Evolutionary conservation across 2,888 invertebrate species (phyloP), one percentile per base, ranked within the genome.

Genomic region (Branchipolynoe longqiensis): DNA sequence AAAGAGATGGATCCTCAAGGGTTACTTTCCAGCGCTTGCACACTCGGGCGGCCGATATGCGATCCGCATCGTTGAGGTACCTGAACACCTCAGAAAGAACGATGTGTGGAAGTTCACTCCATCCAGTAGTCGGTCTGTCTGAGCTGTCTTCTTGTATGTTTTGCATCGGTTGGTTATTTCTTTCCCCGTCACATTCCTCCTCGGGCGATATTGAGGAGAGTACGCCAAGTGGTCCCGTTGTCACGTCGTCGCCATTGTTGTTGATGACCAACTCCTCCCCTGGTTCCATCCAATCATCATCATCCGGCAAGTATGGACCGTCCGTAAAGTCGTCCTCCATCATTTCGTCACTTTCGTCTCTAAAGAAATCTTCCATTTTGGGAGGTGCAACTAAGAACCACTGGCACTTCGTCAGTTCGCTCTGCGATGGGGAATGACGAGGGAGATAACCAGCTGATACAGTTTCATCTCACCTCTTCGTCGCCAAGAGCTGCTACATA

Each of bases 11-110:
- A 3, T 89, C 85, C 28, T 87, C 83, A 81, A 91, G 89, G 18
- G 89, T 25, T 14, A 87, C 82, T 8, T 86, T 58, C 90, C 91
- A 91, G 54, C 89, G 87, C 86, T 89, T 90, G 84, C 91, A 91
- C 0, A 88, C 87, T 18, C 73, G 82, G 22, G 91, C 89, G 83
- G 89, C 88, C 36, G 84, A 86, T 3, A 88, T 74, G 33, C 89
- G 87, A 38, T 90, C 91, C 8, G 33, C 38, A 38, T 91, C 90
- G 4, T 85, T 48, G 6, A 91, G 85, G 36, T 86, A 78, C n/a
- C 8, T 36, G 62, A 89, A 90, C 54, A 91, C 86, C n/a, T 88
- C 86, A n/a, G 90, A 81, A 8, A 90, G 82, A 1, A 88, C 89
- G 18, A 69, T 38, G n/a, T 69, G 69, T 36, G 69, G 69, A 36